Conservation (phyloP, 1,140 invertebrate species). For the Akabosia matsudoensis region DNA sequence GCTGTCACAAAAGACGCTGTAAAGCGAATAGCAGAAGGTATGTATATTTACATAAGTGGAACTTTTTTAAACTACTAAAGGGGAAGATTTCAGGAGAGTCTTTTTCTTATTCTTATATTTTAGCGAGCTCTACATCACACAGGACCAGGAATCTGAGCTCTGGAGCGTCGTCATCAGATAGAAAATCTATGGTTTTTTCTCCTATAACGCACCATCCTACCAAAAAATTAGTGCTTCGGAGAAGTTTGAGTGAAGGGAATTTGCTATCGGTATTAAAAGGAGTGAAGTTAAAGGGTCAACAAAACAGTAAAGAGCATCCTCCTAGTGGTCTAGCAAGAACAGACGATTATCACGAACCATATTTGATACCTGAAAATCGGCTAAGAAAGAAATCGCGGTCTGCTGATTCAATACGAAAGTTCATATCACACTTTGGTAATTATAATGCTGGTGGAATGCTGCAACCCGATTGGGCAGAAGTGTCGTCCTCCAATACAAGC, state of each 20-base stretch:
- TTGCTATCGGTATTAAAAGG: not conserved
- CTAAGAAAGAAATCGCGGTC: conserved; percentile 35
- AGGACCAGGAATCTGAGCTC: conserved; percentile 34
- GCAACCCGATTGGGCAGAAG: conserved; percentile 42
- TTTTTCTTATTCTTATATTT: not conserved
- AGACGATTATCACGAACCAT: conserved; percentile 18
- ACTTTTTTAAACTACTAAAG: not conserved
- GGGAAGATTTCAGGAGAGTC: no score
- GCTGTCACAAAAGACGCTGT: not conserved
- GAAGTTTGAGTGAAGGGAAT: conserved; percentile 45
- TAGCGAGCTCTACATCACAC: not conserved
- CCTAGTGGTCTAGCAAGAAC: not conserved
- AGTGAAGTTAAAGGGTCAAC: not conserved
- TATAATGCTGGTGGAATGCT: not conserved
- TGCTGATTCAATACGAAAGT: conserved; percentile 34
- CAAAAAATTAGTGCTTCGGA: conserved; percentile 29
- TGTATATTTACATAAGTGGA: not conserved
- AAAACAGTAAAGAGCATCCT: not conserved
- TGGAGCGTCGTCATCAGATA: conserved; percentile 32
- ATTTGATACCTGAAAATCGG: conserved; percentile 17
- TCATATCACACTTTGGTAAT: conserved; percentile 26
- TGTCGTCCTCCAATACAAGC: conserved; percentile 42
- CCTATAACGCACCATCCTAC: not conserved
- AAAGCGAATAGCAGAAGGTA: conserved; percentile 1
- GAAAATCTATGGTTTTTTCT: conserved; percentile 40